Evolutionary conservation across 1,140 invertebrate genomes (phyloP), one percentile per base, ranked within the genome.

Genomic region (Trichomalopsis sarcophagae): DNA sequence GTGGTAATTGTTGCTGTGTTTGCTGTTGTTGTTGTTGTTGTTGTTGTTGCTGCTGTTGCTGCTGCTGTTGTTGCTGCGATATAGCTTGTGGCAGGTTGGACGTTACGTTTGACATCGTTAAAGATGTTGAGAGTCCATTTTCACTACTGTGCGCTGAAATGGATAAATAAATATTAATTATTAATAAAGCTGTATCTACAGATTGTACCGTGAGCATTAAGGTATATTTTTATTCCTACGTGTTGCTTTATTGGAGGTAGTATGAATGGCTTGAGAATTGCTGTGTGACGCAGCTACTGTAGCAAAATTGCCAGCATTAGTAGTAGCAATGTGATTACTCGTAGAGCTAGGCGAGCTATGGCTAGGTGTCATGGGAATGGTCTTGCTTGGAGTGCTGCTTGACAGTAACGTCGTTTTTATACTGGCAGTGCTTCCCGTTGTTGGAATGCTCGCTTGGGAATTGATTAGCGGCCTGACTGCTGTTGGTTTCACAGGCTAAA

Each of bases 401-500:
- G 93, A 93, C 68, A 94, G 89, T 82, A 94, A 89, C 84, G 91
- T 93, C 81, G 93, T 89, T 90, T 94, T 92, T 87, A 91, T 91
- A 89, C 86, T 93, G 89, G 91, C 91, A 92, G 90, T 93, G 91
- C 88, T 94, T 91, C 92, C 93, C 88, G 94, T 93, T 87, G 93
- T 93, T 92, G 94, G 94, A 91, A 93, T 94, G 89, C 93, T 94
- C 90, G 93, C 91, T 91, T 94, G 92, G 75, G 94, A 94, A 93
- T 95, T 96, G 87, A 94, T 93, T 88, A 94, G 93, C 83, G 95
- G 95, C 92, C 96, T 94, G 74, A 97, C 95, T 81, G 96, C 95
- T 86, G 94, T 96, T 27, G 96, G 96, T 93, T 97, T 97, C 55
- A 97, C 94, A 88, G 95, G 95, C 94, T 95, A 92, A 92, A 84